phyloP scores from a whole-genome alignment of 2,113 vertebrate species.

The Tragulus kanchil region DNA sequence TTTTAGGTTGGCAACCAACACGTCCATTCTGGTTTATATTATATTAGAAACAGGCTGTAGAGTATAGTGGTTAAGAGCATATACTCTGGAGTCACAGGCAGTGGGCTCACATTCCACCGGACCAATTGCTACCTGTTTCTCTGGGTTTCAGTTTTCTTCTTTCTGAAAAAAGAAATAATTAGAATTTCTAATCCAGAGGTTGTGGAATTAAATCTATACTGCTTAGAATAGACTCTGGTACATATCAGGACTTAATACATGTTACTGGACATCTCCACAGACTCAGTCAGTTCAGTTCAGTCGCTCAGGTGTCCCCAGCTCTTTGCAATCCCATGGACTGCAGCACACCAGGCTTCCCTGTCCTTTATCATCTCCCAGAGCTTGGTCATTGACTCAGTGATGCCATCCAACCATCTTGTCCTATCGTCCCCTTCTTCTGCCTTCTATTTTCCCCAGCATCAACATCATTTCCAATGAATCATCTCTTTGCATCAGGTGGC shows the following conservation, averaged over 20 bases:
- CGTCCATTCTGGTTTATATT: background rate
- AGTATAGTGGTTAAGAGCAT: background rate
- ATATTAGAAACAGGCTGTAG: background rate
- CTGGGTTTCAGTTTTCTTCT: background rate
- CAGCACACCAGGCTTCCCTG: too few species aligned
- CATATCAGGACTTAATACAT: background rate
- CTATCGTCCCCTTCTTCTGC: too few species aligned
- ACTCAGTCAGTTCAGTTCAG: background rate
- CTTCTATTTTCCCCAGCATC: too few species aligned
- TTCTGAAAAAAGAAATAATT: constrained; percentile 4
- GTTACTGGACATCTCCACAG: background rate
- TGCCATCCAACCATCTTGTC: too few species aligned
- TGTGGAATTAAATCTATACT: background rate
- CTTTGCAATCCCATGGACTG: too few species aligned
- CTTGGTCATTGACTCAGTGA: too few species aligned
- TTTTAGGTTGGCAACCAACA: background rate
- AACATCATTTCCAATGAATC: too few species aligned
- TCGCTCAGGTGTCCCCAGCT: too few species aligned
- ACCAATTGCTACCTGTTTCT: background rate
- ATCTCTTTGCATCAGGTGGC: too few species aligned
- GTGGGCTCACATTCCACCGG: background rate
- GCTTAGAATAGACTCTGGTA: background rate
- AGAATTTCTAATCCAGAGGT: background rate
- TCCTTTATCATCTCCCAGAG: too few species aligned
- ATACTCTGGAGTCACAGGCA: background rate